Percentiles rank a stretch among this genome's conserved stretches.
Evolutionary conservation across 92 coral and sea anemone genomes (phyloP).

Genomic region (Siderastrea siderea): DNA sequence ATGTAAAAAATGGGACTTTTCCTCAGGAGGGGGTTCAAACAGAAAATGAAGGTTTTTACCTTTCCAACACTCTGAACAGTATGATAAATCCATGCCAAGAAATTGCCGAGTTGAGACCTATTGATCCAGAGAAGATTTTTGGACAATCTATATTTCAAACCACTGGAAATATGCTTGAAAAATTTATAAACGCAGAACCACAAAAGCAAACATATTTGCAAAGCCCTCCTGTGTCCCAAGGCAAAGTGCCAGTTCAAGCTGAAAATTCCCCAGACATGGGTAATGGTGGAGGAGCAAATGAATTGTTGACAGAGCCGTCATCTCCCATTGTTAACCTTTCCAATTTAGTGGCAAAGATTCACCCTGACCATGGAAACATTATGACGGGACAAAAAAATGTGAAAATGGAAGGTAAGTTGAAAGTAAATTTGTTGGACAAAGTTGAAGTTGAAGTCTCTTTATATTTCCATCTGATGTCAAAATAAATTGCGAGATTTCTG

Average conservation of each 20-base stretch:
- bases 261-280: background rate
- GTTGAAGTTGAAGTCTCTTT: too few relatives aligned
- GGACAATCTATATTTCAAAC: slow-evolving; percentile 21
- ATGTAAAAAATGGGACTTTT: background rate
- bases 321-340: slow-evolving; percentile 92
- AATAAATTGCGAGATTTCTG: too few relatives aligned
- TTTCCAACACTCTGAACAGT: slow-evolving; percentile 4
- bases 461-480: too few relatives aligned
- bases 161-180: background rate
- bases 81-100: background rate
- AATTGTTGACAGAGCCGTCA: slow-evolving; percentile 46
- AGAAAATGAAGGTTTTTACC: background rate
- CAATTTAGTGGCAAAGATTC: slow-evolving; percentile 83
- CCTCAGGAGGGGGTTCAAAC: background rate
- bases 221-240: background rate
- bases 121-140: slow-evolving; percentile 46
- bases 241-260: background rate
- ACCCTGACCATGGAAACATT: slow-evolving; percentile 71
- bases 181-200: background rate
- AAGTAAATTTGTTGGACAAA: too few relatives aligned
- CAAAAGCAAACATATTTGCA: background rate
- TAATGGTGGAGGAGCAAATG: background rate
- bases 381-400: slow-evolving; percentile 43
- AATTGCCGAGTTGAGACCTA: slow-evolving; percentile 15
- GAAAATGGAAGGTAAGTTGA: slow-evolving; percentile 48